Evolutionary conservation across 2,888 invertebrate species (phyloP), one percentile per base, ranked within the genome.

Genomic region (Clivina fossor): DNA sequence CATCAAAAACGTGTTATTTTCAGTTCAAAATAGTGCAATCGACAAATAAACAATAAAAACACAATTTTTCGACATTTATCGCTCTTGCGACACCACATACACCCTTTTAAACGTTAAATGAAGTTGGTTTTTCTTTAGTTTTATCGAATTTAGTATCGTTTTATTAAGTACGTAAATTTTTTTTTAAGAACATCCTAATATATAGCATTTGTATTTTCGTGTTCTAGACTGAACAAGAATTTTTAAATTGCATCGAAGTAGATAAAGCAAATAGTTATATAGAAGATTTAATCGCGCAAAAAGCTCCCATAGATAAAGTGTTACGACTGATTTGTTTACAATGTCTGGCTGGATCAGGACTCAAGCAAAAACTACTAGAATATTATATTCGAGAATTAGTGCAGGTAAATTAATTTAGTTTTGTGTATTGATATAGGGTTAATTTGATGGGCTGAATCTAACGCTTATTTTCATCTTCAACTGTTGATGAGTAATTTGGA

Each of bases 311-410:
- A 1, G 79, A 85, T 2, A 90, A 89, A 76, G 87, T 97, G 5
- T 76, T 98, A 30, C 80, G 97, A 7, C 77, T 99, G 4, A 86
- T 99, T 58, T 93, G 94, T 71, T 82, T 98, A 49, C 98, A 99
- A 74, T 95, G 93, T 59, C 80, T 88, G 13, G 92, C 94, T 2
- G 90, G 90, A 53, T 93, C 93, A 13, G 99, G 99, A 0, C 78
- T 99, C 2, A 96, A 96, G 71, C 88, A 86, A 2, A 94, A 94
- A 71, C 81, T 96, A 1, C 69, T 92, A 49, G 84, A 84, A 61
- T 77, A 80, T 66, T 83, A 83, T 70, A 81, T 82, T 63, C 71
- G 78, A 1, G 82, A 82, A 61, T 65, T 82, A 5, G 79, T 81
- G 0, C 82, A 83, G 62, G 72, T 69, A 62, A 18, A 19, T 15